Evolutionary conservation across 2,797 vertebrate genomes (phyloP).

Genomic region (Acanthiza pusilla): DNA sequence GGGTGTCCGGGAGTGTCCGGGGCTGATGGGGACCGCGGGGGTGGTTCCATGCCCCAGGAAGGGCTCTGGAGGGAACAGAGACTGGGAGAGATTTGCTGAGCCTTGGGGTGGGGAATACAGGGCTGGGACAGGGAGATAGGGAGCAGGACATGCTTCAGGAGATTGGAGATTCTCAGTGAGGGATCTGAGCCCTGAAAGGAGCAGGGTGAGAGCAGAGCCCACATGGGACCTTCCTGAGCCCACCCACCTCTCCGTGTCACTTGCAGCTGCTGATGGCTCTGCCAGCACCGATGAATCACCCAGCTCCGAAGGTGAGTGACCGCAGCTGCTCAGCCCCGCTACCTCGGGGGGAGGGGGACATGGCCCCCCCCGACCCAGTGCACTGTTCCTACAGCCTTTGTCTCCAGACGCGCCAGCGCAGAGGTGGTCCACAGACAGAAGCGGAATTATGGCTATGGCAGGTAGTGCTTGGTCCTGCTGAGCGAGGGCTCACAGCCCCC

Average conservation of each 20-base stretch:
- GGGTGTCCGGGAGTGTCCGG: fast-evolving
- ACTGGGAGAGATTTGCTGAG: not conserved
- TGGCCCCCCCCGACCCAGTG: not conserved
- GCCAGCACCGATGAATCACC: not conserved
- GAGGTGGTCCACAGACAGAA: constrained; percentile 16
- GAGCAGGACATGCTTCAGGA: not conserved
- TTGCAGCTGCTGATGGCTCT: not conserved
- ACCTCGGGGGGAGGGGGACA: not conserved
- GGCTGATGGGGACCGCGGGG: not conserved
- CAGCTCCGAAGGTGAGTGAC: not conserved
- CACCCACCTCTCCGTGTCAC: not conserved
- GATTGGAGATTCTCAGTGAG: fast-evolving
- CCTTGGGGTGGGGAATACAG: fast-evolving
- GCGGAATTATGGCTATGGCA: not conserved
- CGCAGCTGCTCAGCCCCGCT: fast-evolving
- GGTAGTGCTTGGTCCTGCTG: not conserved
- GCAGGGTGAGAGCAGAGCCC: not conserved
- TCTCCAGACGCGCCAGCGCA: constrained; percentile 23
- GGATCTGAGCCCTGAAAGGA: not conserved
- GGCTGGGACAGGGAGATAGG: not conserved
- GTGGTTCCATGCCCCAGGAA: too few species aligned
- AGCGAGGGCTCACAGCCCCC: fast-evolving
- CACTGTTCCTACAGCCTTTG: not conserved
- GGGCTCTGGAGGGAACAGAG: not conserved
- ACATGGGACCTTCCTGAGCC: not conserved